These are phyloP conservation scores for Cantharis rufa DNA, from an alignment of 2,888 invertebrate species.

Conservation along the genomic window DNA sequence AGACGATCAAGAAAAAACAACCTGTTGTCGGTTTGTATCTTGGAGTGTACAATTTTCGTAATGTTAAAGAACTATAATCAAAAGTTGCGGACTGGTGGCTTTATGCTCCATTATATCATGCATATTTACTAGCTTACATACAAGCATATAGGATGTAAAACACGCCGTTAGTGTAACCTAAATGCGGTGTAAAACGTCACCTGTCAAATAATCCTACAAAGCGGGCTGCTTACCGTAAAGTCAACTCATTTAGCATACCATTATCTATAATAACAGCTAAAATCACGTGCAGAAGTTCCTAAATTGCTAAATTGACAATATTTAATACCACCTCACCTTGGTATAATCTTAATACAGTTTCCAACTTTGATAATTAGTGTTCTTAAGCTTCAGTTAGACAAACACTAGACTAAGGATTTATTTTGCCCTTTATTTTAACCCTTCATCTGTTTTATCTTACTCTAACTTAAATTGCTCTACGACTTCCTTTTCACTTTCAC, in stretches of 20 bases:
- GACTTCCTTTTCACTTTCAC: conserved; percentile 16
- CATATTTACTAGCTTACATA: conserved; percentile 26
- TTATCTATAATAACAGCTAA: conserved; percentile 55
- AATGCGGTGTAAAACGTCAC: conserved; percentile 48
- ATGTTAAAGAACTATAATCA: neutral
- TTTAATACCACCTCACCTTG: conserved; percentile 52
- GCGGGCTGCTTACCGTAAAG: conserved; percentile 52
- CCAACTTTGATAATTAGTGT: conserved; percentile 58
- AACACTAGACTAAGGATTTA: conserved; percentile 54
- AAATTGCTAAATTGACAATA: conserved; percentile 58
- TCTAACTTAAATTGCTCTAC: neutral
- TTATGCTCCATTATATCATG: conserved; percentile 18
- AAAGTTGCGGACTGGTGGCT: conserved; percentile 10
- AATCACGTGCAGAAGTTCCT: conserved; percentile 53
- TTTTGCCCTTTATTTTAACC: conserved; percentile 43
- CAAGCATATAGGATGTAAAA: conserved; percentile 26
- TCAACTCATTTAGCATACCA: conserved; percentile 55
- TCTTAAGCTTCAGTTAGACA: conserved; percentile 57
- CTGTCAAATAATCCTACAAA: conserved; percentile 52
- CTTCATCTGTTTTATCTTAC: conserved; percentile 24
- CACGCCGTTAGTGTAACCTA: conserved; percentile 33
- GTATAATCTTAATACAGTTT: conserved; percentile 58
- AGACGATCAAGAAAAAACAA: neutral
- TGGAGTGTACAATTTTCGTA: neutral
- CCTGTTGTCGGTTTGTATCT: neutral